Base-by-base conservation (phyloP, 1,140 invertebrate genomes). In the Bombus waltoni region DNA sequence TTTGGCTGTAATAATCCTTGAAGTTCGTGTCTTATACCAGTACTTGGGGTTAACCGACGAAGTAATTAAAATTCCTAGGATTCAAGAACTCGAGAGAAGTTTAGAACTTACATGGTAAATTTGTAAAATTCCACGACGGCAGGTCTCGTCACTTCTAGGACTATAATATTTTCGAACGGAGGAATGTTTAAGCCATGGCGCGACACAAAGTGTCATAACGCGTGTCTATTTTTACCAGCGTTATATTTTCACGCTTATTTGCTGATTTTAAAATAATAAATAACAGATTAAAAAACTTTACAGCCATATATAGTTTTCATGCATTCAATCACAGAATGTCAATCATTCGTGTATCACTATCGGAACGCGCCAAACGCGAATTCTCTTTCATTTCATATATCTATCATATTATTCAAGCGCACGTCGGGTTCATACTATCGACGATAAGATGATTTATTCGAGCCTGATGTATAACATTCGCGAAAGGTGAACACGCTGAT, bases 371-470 rank as follows among this genome's bases (percentile, higher is more conserved):
- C 70, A 25, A 25, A n/a, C 25, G 25, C 40, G 40, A 71, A 59
- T 71, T 57, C n/a, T 22, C 25, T 40, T 81, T 28, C 47, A 68
- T 62, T 40, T 28, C 53, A 25, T 42, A 59, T 62, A 62, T 62
- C 68, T 40, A 62, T 65, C 35, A 47, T 65, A 42, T 25, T 18
- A 44, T 32, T 57, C 11, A 42, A 74, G 35, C 40, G 32, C 9
- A 65, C 42, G 28, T 11, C 22, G 22, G 22, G 35, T n/a, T 75
- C 42, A 22, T n/a, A 28, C 59, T 2, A 47, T 70, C 15, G 28
- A 1, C 28, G 72, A 47, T 68, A 75, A 75, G 28, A 28, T 18
- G 73, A 53, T 42, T 66, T 62, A 66, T 83, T 76, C 74, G 47
- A 8, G 47, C 13, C 32, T 18, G 22, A 57, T 72, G 70, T 42